A percentile compares a stretch with the other conserved stretches of the same genome.
phyloP scores from a whole-genome alignment of 2,113 vertebrate species.

The Odocoileus hemionus region DNA sequence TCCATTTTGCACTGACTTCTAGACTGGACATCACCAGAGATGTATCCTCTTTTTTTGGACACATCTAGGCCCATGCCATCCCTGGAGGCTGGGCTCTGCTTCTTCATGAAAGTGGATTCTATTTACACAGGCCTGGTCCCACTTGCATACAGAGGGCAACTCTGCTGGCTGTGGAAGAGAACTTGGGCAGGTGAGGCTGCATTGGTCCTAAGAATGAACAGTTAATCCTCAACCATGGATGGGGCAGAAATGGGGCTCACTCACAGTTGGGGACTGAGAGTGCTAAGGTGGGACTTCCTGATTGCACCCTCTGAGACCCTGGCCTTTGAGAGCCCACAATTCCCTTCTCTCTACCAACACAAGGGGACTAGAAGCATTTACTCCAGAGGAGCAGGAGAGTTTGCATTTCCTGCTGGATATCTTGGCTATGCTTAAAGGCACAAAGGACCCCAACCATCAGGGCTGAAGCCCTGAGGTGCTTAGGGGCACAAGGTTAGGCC shows the following conservation, averaged over 20 bases:
- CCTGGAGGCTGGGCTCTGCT: not conserved
- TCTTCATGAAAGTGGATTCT: not conserved
- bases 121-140: not conserved
- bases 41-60: not conserved
- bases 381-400: constrained; percentile 53
- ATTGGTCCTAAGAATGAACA: not conserved
- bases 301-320: not conserved
- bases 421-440: constrained; percentile 45
- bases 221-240: not conserved
- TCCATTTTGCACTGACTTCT: constrained; percentile 12
- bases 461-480: not conserved
- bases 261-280: not conserved
- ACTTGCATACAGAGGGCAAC: not conserved
- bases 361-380: not conserved
- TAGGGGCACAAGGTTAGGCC: not conserved
- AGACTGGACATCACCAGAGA: not conserved
- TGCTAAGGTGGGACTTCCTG: not conserved
- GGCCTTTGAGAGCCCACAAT: not conserved
- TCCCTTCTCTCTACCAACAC: not conserved
- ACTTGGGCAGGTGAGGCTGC: not conserved
- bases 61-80: not conserved
- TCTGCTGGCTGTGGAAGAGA: not conserved
- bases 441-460: not conserved
- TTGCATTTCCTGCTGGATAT: constrained; percentile 58
- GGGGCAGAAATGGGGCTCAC: not conserved